Evolutionary conservation across 2,113 vertebrate genomes (phyloP), one percentile per base, ranked within the genome.

Genomic region (Chaenogobius annularis): DNA sequence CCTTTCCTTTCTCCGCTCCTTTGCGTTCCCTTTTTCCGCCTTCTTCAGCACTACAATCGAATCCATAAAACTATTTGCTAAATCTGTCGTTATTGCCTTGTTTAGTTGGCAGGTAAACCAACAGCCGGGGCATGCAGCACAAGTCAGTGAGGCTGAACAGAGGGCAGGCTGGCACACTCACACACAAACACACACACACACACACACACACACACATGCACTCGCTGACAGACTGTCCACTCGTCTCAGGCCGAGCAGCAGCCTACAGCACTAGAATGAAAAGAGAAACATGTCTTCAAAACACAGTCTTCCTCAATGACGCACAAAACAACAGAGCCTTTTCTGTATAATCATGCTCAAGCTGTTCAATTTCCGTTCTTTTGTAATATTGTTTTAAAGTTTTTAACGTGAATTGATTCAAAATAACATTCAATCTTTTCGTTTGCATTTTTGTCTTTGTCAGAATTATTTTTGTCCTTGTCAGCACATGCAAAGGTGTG

Each of bases 81-180:
- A 17, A 9, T 56, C 55, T 56, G 55, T 56, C 9, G 20, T 26
- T 23, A 56, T 20, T 23, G 22, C 12, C 20, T 23, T 26, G 55
- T 26, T 56, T 56, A 12, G 55, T 3, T 56, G 37, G 50, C 5
- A 7, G 55, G 11, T 23, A 23, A 13, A 56, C 48, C 7, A 20
- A 7, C 22, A 56, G 20, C n/a, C 54, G 3, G 54, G 10, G 10
- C 20, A 56, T 20, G 79, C 79, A 71, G 69, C 48, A 68, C 84
- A 85, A 83, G 78, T 81, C 89, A 89, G 78, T 88, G 83, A 90
- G 65, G 88, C 88, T 74, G 84, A 92, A 92, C 67, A n/a, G 78
- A 81, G 79, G 77, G 81, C 55, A 58, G 86, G 88, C 91, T 83
- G 87, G 68, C 20, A 80, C 72, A 70, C 48, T 8, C 48, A 17